These are phyloP conservation scores for Saxidomus purpurata DNA, from an alignment of 1,140 invertebrate genomes.

Conservation along the genomic window DNA sequence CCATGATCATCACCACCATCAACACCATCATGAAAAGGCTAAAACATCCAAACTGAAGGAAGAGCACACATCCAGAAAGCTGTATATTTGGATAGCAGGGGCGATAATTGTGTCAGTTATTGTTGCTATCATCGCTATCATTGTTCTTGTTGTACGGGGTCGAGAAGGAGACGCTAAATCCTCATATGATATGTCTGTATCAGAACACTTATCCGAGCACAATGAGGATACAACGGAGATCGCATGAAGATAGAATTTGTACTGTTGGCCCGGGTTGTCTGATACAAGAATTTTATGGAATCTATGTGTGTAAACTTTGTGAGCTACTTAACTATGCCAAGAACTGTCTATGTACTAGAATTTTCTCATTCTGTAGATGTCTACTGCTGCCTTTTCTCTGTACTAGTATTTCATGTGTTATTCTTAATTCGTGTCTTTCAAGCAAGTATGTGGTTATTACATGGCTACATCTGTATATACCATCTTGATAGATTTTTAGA, in stretches of 20 bases:
- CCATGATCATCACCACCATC: constrained; percentile 14
- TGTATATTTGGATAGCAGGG: constrained; percentile 27
- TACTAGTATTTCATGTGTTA: no score
- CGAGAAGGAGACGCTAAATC: not conserved
- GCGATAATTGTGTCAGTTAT: not conserved
- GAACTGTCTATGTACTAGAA: no score
- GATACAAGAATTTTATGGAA: no score
- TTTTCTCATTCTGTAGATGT: no score
- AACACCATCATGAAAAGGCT: not conserved
- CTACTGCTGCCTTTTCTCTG: no score
- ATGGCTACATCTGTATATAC: no score
- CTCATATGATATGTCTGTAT: not conserved
- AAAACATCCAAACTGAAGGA: not conserved
- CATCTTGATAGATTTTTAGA: no score
- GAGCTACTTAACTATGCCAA: no score
- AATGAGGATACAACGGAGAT: not conserved
- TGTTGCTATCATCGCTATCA: not conserved
- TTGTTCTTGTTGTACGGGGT: not conserved
- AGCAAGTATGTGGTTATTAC: no score
- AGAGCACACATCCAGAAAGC: not conserved
- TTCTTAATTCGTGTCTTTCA: no score
- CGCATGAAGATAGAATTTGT: not conserved
- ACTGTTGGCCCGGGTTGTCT: no score
- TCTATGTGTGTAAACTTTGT: no score
- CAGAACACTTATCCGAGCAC: not conserved